Base-by-base conservation (phyloP, 2,797 vertebrate genomes). In the Tangara arthus region DNA sequence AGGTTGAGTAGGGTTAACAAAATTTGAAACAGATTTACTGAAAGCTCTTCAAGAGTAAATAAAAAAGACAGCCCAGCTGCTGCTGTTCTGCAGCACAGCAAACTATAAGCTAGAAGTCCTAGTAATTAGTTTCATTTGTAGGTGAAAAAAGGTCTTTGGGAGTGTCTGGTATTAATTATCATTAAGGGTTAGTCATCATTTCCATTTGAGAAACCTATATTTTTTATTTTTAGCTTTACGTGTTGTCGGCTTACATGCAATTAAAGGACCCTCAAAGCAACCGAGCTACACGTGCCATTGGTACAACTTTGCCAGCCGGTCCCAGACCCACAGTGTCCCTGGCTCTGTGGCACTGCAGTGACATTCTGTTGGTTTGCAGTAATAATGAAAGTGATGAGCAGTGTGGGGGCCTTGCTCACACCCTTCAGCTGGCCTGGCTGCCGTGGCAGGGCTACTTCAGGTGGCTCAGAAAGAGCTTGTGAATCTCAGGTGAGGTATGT, bases 101-200 rank as follows among this genome's bases (percentile, higher is more conserved):
- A 94, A 93, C 94, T 94, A 46, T 50, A 80, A 89, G 93, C 32
- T 70, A 92, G 94, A 92, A 96, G 95, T 89, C 82, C 88, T 80
- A 92, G 94, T 97, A 97, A 98, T 98, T 97, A 96, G 94, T 98
- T 98, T 97, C 97, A 90, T 97, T 97, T 97, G 97, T 97, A 97
- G 96, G 97, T 98, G 97, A 97, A 97, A 94, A 93, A 96, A 92
- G 94, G 96, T 97, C 96, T 97, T 97, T 96, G 92, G 94, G 94
- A 96, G 71, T 22, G 66, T 73, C 96, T 98, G 97, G 96, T 59
- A 90, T 95, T 97, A 87, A 97, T 98, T 97, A 96, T 60, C 87
- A 82, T 95, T 96, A 95, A 90, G 82, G 41, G 81, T 82, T 93
- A 93, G 94, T 96, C 95, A 93, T 95, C 86, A 93, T 93, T 96